Conservation (phyloP, 2,888 invertebrate species). For the Boloria selene region DNA sequence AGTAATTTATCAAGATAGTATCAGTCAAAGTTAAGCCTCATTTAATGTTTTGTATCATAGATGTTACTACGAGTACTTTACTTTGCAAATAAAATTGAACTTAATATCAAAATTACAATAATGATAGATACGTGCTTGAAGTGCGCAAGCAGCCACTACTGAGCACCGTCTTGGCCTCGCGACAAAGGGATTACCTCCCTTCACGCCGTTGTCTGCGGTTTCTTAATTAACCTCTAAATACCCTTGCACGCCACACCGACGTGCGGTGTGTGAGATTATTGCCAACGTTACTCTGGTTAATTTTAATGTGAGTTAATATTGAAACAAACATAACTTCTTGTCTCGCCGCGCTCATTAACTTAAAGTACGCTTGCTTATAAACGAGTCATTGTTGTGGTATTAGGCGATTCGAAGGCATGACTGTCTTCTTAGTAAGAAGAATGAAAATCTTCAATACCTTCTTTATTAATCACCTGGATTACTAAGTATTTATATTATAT, state of each 20-base stretch:
- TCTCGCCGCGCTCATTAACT: constrained; percentile 55
- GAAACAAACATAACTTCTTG: constrained; percentile 66
- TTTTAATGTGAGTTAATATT: constrained; percentile 74
- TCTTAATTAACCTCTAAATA: constrained; percentile 81
- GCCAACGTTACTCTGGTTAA: constrained; percentile 72
- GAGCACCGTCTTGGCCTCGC: constrained; percentile 64
- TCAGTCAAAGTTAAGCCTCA: too few species aligned
- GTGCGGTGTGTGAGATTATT: constrained; percentile 73
- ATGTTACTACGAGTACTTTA: background rate
- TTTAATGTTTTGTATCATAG: background rate
- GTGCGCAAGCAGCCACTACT: constrained; percentile 41
- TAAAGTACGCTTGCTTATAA: constrained; percentile 47
- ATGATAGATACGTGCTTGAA: constrained; percentile 47
- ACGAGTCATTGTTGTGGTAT: constrained; percentile 46
- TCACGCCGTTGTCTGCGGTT: constrained; percentile 68
- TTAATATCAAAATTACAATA: constrained; percentile 53
- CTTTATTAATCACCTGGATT: too few species aligned
- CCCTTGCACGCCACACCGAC: constrained; percentile 63
- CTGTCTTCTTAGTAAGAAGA: constrained; percentile 1
- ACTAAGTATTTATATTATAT: too few species aligned
- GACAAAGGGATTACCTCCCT: constrained; percentile 75
- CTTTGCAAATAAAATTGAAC: background rate
- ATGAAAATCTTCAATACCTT: background rate
- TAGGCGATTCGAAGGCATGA: constrained; percentile 34
- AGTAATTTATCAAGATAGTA: too few species aligned